Percentiles rank a stretch among this genome's conserved stretches.
These are phyloP conservation scores for Meloidogyne chitwoodi DNA, from an alignment of 1,140 invertebrate species.

Conservation along the genomic window DNA sequence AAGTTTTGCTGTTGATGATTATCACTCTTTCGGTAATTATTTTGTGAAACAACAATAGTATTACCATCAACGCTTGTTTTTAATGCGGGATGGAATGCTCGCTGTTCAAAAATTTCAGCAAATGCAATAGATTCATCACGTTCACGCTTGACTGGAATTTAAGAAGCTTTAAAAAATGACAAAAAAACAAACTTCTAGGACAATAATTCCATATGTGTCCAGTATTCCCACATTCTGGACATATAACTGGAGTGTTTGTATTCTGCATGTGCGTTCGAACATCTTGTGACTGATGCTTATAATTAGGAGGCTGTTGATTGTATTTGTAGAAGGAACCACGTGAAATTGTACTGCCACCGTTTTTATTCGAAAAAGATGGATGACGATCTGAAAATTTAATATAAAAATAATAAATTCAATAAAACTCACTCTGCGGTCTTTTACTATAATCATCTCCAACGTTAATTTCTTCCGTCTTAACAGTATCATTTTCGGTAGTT, in stretches of 20 bases:
- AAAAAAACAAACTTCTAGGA: not conserved
- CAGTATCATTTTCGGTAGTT: not conserved
- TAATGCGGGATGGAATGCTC: not conserved
- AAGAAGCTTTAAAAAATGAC: not conserved
- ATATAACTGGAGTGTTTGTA: not conserved
- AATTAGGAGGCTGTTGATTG: not conserved
- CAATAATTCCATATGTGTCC: not conserved
- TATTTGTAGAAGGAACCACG: not conserved
- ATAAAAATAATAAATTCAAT: not conserved
- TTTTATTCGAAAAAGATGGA: not conserved
- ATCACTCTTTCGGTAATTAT: not conserved
- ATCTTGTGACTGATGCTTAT: not conserved
- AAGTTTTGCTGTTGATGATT: not conserved
- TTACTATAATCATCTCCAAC: not conserved
- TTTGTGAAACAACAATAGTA: not conserved
- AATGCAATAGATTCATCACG: not conserved
- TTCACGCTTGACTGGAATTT: not conserved
- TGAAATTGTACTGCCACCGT: not conserved
- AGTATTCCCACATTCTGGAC: not conserved
- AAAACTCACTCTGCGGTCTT: not conserved
- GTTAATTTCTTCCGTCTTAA: not conserved
- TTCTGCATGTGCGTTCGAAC: not conserved
- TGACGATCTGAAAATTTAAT: not conserved
- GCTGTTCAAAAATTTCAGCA: not conserved
- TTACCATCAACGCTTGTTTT: not conserved